Percentiles rank a stretch among this genome's conserved stretches.
Evolutionary conservation across 1,140 invertebrate species (phyloP).

Genomic region (Tetragnatha versicolor): DNA sequence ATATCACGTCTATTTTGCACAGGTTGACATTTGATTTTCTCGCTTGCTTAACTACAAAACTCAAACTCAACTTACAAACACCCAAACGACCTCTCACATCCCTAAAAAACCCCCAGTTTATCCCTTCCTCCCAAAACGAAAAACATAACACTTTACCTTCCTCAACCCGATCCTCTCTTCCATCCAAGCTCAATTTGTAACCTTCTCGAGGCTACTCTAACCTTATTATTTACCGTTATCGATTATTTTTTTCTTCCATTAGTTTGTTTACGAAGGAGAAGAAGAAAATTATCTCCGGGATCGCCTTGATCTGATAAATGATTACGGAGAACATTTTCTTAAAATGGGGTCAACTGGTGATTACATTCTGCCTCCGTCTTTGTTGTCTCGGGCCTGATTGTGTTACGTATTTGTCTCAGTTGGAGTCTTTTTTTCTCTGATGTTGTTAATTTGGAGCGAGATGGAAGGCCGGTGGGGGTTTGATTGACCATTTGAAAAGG

Average conservation of each 20-base stretch:
- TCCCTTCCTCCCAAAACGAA: background rate
- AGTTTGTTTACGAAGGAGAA: background rate
- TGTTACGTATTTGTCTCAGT: conserved; percentile 3
- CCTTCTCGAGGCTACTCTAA: no score
- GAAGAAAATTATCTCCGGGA: conserved; percentile 28
- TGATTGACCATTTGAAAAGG: no score
- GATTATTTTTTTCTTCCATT: background rate
- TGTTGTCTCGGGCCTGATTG: background rate
- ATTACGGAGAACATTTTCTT: conserved; percentile 7
- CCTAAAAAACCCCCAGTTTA: no score
- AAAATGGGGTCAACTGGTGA: conserved; percentile 31
- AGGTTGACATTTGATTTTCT: no score
- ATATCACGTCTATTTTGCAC: no score
- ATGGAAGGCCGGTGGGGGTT: no score
- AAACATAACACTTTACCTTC: background rate
- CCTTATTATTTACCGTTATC: conserved; percentile 19
- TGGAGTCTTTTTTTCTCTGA: no score
- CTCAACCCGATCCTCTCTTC: background rate
- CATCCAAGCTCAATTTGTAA: no score
- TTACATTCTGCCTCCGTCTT: conserved; percentile 17
- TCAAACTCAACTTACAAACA: no score
- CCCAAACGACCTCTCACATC: no score
- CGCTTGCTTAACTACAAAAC: no score
- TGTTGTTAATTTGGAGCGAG: no score
- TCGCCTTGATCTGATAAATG: conserved; percentile 45